Evolutionary conservation across 2,113 vertebrate genomes (phyloP), one percentile per base, ranked within the genome.

Genomic region (Tupaia tana): DNA sequence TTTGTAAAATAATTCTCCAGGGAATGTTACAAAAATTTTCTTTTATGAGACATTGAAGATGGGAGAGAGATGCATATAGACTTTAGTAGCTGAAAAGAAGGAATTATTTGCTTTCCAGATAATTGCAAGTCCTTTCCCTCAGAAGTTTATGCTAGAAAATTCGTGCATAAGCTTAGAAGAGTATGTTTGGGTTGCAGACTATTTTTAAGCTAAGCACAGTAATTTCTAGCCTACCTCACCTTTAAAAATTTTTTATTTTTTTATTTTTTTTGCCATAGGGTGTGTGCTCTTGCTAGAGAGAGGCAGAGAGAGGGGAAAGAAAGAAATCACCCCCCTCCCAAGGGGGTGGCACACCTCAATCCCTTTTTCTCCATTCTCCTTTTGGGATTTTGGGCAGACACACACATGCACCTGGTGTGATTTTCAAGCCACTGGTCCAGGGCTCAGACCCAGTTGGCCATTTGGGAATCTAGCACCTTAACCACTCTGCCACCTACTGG

Each of bases 161-260:
- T 87, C 86, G 71, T 93, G 82, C 88, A 74, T 31, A 88, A 86
- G 84, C n/a, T 6, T 75, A 59, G 31, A 91, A 88, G 61, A 97
- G 74, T 88, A 66, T 86, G 29, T 92, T 87, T 90, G 69, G 31
- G 58, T 63, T 89, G 43, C 25, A 91, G 81, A 86, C 31, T 86
- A 59, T 86, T 96, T 96, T 90, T 78, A 78, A 96, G 73, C 27
- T 86, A 87, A 89, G 61, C 79, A 83, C 2, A 74, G 20, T 74
- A 56, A 83, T 86, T 96, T 96, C 54, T 69, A 91, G 54, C 52
- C 29, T 43, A 66, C 20, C 63, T 61, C 12, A 66, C 54, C 24
- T 83, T 43, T 43, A 43, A 43, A 43, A 43, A 43, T 43, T 43
- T 43, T 43, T 43, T 43, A 5, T 5, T 5, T n/a, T n/a, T n/a